Evolutionary conservation across 2,797 vertebrate genomes (phyloP).

Genomic region (Hafferia zeledoni): DNA sequence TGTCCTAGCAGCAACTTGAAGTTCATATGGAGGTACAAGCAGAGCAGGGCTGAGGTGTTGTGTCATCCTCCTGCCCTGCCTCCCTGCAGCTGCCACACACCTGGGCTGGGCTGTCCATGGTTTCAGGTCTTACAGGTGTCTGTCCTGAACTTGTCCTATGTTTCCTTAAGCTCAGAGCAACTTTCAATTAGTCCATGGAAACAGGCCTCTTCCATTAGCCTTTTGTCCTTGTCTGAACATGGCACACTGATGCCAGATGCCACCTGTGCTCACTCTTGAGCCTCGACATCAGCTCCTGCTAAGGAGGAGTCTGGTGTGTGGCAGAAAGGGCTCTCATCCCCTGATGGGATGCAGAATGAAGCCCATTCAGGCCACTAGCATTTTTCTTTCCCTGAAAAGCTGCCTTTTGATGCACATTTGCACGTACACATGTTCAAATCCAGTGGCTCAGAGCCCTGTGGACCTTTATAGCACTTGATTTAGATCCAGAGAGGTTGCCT

Average conservation of each 20-base stretch:
- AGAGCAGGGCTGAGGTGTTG: not conserved
- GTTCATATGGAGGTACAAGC: fast-evolving
- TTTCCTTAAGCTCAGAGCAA: not conserved
- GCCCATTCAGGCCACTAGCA: not conserved
- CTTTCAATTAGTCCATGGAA: not conserved
- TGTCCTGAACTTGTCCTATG: not conserved
- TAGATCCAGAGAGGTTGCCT: not conserved
- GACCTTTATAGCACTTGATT: not conserved
- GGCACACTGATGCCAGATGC: fast-evolving
- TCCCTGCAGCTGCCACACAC: not conserved
- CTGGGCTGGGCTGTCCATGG: not conserved
- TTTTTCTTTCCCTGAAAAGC: not conserved
- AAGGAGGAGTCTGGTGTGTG: not conserved
- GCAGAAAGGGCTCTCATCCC: not conserved
- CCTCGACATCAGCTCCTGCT: not conserved
- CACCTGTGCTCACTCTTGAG: not conserved
- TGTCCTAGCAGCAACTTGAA: not conserved
- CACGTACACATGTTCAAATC: fast-evolving
- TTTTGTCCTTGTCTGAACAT: not conserved
- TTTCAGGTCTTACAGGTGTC: not conserved
- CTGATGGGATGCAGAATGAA: not conserved
- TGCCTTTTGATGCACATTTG: not conserved
- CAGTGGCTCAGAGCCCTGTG: fast-evolving
- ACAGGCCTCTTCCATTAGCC: not conserved
- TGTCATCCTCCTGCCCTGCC: not conserved